Base-by-base conservation (phyloP, 2,888 invertebrate genomes). In the Antheraea yamamai region DNA sequence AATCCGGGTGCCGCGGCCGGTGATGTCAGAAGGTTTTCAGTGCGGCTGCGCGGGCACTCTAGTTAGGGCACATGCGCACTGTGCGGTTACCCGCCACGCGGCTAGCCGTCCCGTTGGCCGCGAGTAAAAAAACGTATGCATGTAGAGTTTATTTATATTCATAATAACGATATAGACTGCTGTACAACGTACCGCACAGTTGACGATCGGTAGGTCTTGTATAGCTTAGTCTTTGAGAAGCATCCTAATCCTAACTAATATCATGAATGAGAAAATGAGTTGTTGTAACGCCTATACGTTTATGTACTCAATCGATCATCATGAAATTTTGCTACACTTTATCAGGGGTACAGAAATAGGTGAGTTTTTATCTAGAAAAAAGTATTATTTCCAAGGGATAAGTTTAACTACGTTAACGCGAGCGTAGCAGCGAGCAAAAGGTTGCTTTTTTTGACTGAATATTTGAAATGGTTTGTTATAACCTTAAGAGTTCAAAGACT, bases 1-100 rank as follows among this genome's bases (percentile, higher is more conserved):
- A 95, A 93, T 94, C 94, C 92, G 93, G 92, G 93, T 91, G 88
- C 89, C 90, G 91, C 90, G 91, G 61, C 23, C 61, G 23, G 93
- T 94, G 94, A 93, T 93, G 94, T 93, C 94, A 93, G 92, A 88
- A 88, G 87, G 81, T 51, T 16, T 14, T 14, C 3, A 74, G 79
- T 74, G 81, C 88, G 88, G 86, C 81, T 81, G 89, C 86, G 89
- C 79, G 82, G 80, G 75, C 80, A 81, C 80, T 80, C 81, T 81
- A 85, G 87, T 85, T 66, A 66, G 16, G 64, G 64, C 82, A 79
- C 77, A 79, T 79, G 77, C 79, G 81, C 78, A 72, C 81, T 77
- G 78, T 76, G 77, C 77, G 82, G 78, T 77, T 78, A 79, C 70
- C 76, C 76, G 81, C 71, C 74, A 78, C 52, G 79, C 82, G 84